Evolutionary conservation across 92 coral and sea anemone genomes (phyloP), one percentile per base, ranked within the genome.

Genomic region (Phenganax subtilis): DNA sequence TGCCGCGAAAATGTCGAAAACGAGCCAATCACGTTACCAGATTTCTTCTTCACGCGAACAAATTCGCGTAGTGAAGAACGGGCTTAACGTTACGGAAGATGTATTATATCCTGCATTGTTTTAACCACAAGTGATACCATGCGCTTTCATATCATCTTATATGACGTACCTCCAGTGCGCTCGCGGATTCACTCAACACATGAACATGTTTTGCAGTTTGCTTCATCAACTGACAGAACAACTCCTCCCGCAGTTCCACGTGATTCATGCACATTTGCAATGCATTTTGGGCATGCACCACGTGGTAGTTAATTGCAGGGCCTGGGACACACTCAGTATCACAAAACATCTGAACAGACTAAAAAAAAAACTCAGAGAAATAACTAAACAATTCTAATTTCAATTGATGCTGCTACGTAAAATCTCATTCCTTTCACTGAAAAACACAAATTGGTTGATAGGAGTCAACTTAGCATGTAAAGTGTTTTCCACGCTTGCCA

Each of bases 271-370:
- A 93, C 15, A 85, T 88, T 71, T 92, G 98, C 96, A 92, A 87
- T 69, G 98, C 98, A 94, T 94, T 94, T 92, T 94, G 98, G 90
- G 97, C 98, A 81, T 92, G 84, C 15, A 93, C 88, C 91, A 94
- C 98, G 90, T 94, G 98, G 57, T 94, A 94, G 75, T 94, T 97
- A 31, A 94, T 91, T 30, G 98, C 98, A 47, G 84, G 81, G 14
- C 90, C 88, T 78, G 89, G 97, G 70, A 90, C 96, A 71, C 91
- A 90, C 52, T 92, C 92, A 16, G 91, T 93, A 15, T 91, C 92
- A 7, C 94, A 92, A 78, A 94, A 94, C 64, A 94, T 82, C 62
- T 88, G 86, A 53, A 93, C 90, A 51, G 97, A 93, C 97, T 93
- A 84, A 20, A 75, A 27, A 57, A 25, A 57, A 25, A 77, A 57